Evolutionary conservation across 2,797 vertebrate genomes (phyloP).

Genomic region (Premnoplex brunnescens): DNA sequence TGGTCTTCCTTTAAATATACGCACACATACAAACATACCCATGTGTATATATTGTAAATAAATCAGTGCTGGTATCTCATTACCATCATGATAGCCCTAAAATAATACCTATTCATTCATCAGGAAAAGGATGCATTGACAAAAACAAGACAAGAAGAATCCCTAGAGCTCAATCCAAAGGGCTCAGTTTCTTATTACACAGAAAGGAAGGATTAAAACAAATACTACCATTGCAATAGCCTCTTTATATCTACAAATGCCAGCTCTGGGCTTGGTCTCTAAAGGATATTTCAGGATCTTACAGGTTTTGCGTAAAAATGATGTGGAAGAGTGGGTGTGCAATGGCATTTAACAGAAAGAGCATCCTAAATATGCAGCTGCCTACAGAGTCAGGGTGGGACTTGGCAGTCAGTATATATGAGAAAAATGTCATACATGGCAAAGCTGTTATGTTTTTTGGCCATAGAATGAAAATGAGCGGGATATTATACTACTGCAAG

Average conservation of each 20-base stretch:
- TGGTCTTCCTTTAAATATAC: background rate
- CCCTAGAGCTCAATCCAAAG: background rate
- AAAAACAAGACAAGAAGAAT: background rate
- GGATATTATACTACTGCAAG: background rate
- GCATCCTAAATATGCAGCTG: slow-evolving; percentile 6
- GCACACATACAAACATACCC: background rate
- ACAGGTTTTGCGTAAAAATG: background rate
- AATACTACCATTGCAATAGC: background rate
- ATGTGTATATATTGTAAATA: background rate
- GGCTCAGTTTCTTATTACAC: background rate
- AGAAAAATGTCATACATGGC: slow-evolving; percentile 33
- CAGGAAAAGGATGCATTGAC: background rate
- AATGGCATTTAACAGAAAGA: slow-evolving; percentile 34
- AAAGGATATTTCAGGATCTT: slow-evolving; percentile 5
- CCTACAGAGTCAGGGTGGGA: background rate
- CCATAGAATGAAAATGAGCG: background rate
- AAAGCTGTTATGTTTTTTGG: background rate
- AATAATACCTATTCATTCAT: background rate
- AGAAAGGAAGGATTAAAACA: background rate
- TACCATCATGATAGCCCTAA: background rate
- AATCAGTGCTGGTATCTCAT: background rate
- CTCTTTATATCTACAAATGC: background rate
- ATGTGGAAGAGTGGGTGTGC: slow-evolving; percentile 17
- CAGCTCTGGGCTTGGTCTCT: background rate
- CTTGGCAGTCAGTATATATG: background rate